phyloP scores from a whole-genome alignment of 35 echinoderm and acorn worm species.

The Acanthaster planci region DNA sequence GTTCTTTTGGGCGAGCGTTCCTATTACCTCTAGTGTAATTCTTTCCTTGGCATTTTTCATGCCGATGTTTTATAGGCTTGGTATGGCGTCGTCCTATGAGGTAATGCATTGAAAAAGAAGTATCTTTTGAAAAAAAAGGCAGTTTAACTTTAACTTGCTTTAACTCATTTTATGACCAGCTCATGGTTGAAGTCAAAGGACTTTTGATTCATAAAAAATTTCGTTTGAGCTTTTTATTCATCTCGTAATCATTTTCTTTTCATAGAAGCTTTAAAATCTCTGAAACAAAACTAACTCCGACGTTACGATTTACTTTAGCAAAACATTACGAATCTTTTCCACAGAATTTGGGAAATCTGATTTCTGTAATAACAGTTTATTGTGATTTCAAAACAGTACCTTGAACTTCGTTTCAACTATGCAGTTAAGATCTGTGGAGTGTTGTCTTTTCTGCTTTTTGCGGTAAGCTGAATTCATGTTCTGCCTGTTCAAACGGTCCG shows the following conservation, averaged over 20 bases:
- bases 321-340: background rate
- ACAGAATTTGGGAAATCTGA: background rate
- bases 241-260: no score
- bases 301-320: background rate
- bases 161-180: no score
- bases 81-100: background rate
- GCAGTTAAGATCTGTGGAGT: constrained; percentile 8
- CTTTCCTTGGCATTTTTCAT: background rate
- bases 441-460: background rate
- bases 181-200: no score
- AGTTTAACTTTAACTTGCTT: no score
- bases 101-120: constrained; percentile 1
- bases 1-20: background rate
- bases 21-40: background rate
- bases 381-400: background rate
- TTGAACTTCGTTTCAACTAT: background rate
- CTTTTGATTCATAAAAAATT: no score
- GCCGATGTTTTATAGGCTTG: background rate
- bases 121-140: no score
- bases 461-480: background rate
- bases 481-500: no score
- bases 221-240: no score
- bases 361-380: background rate
- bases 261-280: no score
- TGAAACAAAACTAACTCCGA: no score